Conservation (phyloP, 2,113 vertebrate species). For the Petaurus breviceps region DNA sequence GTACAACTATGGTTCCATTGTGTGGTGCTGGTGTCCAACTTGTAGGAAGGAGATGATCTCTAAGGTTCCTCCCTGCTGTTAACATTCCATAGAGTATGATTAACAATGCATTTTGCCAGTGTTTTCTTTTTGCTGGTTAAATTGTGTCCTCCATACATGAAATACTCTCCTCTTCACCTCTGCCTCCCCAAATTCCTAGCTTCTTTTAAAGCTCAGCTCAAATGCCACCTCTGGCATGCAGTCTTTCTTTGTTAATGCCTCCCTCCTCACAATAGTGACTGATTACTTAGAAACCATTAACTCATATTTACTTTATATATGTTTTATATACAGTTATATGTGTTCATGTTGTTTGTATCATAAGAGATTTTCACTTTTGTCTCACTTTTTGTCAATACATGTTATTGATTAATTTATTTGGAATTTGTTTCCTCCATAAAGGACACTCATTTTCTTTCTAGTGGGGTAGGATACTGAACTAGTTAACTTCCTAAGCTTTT, state of each 20-base stretch:
- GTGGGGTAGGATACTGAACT: background rate
- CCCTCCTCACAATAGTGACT: background rate
- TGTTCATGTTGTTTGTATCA: background rate
- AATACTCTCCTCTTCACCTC: background rate
- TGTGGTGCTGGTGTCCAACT: background rate
- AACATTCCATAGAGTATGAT: background rate
- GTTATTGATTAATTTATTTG: background rate
- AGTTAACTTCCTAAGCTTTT: background rate
- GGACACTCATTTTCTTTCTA: background rate
- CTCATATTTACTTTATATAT: background rate
- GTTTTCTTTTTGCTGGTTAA: background rate
- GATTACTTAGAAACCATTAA: background rate
- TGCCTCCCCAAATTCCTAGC: background rate
- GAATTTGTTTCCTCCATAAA: background rate
- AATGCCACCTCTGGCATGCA: background rate
- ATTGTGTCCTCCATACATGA: background rate
- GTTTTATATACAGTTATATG: background rate
- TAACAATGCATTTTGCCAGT: too few relatives aligned
- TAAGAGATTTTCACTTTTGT: background rate
- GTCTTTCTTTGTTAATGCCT: background rate
- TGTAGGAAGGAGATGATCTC: background rate
- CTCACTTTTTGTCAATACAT: too few relatives aligned
- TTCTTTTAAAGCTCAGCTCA: background rate
- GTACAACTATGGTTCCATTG: background rate
- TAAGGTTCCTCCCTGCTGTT: too few relatives aligned